Evolutionary conservation across 2,113 vertebrate genomes (phyloP).

Genomic region (Xerus inauris): DNA sequence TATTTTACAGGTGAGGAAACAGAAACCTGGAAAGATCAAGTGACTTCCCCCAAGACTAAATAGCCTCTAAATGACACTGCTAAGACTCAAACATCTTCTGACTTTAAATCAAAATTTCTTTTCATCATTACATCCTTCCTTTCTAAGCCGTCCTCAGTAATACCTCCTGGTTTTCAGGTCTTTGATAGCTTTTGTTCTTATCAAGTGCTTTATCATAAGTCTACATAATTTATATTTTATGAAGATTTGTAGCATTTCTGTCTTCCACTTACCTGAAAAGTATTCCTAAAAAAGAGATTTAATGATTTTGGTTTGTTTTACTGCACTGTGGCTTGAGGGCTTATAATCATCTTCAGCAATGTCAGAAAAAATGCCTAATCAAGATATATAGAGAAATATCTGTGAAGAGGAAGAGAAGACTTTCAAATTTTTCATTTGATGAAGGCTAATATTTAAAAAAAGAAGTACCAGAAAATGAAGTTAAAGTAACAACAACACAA

Average conservation of each 20-base stretch:
- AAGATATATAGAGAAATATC: neutral
- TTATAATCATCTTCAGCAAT: neutral
- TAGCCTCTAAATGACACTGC: neutral
- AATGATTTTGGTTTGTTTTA: neutral
- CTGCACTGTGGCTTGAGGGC: neutral
- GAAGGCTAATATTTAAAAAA: neutral
- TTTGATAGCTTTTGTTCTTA: constrained; percentile 1
- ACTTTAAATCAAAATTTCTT: constrained; percentile 29
- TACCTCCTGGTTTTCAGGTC: neutral
- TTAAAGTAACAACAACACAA: constrained; percentile 3
- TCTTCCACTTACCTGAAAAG: neutral
- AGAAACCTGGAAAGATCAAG: constrained; percentile 2
- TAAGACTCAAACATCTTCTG: neutral
- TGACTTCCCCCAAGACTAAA: constrained; percentile 1
- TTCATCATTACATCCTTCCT: constrained; percentile 4
- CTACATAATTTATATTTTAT: constrained; percentile 37
- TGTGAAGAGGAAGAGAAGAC: neutral
- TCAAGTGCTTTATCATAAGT: neutral
- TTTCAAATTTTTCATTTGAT: neutral
- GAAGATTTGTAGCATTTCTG: constrained; percentile 13
- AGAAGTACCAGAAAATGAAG: neutral
- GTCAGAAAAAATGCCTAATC: constrained; percentile 31
- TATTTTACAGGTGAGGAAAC: constrained; percentile 48
- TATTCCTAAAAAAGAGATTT: neutral
- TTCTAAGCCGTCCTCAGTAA: constrained; percentile 17